A percentile compares a stretch with the other conserved stretches of the same genome.
These are phyloP conservation scores for Meloidogyne exigua DNA, from an alignment of 1,140 invertebrate genomes.

Conservation along the genomic window DNA sequence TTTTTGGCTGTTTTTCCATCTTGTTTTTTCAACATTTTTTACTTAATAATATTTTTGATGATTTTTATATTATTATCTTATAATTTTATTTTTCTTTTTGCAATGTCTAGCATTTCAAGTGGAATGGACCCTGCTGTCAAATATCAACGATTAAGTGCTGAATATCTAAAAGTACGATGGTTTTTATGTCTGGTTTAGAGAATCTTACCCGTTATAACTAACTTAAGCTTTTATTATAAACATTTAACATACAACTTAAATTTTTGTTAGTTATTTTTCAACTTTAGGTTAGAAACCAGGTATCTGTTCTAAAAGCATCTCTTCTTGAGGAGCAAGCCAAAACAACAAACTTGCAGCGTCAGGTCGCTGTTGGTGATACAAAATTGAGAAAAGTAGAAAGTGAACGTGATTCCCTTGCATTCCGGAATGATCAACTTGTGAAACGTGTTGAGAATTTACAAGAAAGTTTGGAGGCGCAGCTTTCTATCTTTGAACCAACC, in stretches of 20 bases:
- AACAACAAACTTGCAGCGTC: slow-evolving; percentile 14
- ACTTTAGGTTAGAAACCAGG: slow-evolving; percentile 43
- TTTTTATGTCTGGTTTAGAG: not conserved
- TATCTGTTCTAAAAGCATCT: slow-evolving; percentile 42
- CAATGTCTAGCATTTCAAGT: slow-evolving; percentile 42
- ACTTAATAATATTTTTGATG: not conserved
- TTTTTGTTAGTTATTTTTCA: no score
- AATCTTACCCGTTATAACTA: not conserved
- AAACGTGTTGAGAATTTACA: slow-evolving; percentile 53
- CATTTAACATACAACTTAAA: no score
- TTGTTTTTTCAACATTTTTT: not conserved
- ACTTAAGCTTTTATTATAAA: no score
- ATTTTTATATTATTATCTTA: not conserved
- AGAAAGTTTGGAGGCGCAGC: slow-evolving; percentile 38
- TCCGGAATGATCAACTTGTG: slow-evolving; percentile 51
- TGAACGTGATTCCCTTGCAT: slow-evolving; percentile 51
- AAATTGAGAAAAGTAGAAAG: slow-evolving; percentile 39
- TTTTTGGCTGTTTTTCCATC: not conserved
- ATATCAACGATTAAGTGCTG: slow-evolving; percentile 44
- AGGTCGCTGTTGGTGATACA: slow-evolving; percentile 33
- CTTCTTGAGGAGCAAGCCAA: slow-evolving; percentile 44
- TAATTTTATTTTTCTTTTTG: not conserved
- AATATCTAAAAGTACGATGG: slow-evolving; percentile 37
- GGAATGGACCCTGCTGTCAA: slow-evolving; percentile 42
- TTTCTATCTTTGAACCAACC: slow-evolving; percentile 29